Evolutionary conservation across 2,888 invertebrate genomes (phyloP), one percentile per base, ranked within the genome.

Genomic region (Eutolmus rufibarbis): DNA sequence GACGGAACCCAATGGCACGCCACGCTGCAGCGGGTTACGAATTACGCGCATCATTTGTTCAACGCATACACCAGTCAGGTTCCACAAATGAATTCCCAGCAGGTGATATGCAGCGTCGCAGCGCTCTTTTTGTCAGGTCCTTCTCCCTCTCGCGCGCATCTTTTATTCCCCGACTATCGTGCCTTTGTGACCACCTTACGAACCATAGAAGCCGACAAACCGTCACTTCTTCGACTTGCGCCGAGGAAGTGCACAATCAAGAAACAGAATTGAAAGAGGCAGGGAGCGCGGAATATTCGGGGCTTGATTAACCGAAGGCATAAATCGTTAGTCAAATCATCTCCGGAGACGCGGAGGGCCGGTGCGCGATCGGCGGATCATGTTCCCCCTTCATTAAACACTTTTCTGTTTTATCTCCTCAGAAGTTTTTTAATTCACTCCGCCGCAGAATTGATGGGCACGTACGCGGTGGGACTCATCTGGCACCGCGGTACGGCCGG

Each of bases 281-380:
- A 12, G 7, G 56, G 19, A 28, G 51, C 74, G 19, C 66, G 51
- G n/a, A 77, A 76, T 34, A 74, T 79, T 81, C 34, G 34, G 34
- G 23, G 19, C 88, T 88, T 88, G 88, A 88, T 88, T 88, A 88
- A 88, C 87, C 82, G 87, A 88, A 88, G 76, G 86, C 86, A 88
- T 88, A 87, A 88, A 88, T 88, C 87, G 88, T 88, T 88, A 87
- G 85, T 85, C 74, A 87, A 88, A 87, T 88, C 87, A 87, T 87
- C 86, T 87, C 51, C 43, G 76, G 87, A 28, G 74, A 78, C 82
- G 46, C 40, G 78, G 51, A 56, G 40, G n/a, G 43, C 77, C 76
- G 31, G 12, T 19, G 28, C 74, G 8, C 43, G n/a, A 51, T 88
- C 85, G 66, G 74, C 66, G 86, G 81, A 84, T 88, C 85, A 74